A percentile compares a stretch with the other conserved stretches of the same genome.
Evolutionary conservation across 1,140 invertebrate genomes (phyloP).

Genomic region (Pogonomyrmex californicus): DNA sequence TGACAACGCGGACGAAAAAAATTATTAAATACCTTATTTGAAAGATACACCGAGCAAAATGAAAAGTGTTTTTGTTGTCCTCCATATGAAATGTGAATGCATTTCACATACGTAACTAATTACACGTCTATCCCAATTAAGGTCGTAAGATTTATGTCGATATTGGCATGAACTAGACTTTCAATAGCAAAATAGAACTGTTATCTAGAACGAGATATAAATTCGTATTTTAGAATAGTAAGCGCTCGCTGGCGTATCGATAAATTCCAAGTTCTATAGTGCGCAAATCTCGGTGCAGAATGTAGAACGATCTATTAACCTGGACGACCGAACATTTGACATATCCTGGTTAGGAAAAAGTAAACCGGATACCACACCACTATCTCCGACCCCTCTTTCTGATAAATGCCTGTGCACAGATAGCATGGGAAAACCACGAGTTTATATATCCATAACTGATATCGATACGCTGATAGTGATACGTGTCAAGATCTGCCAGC

Average conservation of each 20-base stretch:
- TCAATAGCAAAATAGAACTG: background rate
- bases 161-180: background rate
- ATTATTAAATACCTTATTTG: background rate
- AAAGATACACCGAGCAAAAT: background rate
- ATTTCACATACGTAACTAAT: background rate
- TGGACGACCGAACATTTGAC: slow-evolving; percentile 5
- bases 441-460: slow-evolving; percentile 53
- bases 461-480: slow-evolving; percentile 54
- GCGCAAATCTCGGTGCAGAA: background rate
- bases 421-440: slow-evolving; percentile 23
- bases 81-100: background rate
- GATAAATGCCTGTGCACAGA: slow-evolving; percentile 41
- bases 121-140: background rate
- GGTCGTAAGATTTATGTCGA: background rate
- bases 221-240: background rate
- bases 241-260: background rate
- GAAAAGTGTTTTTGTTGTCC: background rate
- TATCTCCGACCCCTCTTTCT: slow-evolving; percentile 24
- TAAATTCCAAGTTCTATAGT: background rate
- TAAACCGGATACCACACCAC: slow-evolving; percentile 15
- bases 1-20: no score
- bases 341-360: slow-evolving; percentile 25
- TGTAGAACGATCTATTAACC: slow-evolving; percentile 32
- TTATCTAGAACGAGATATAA: background rate
- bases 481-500: slow-evolving; percentile 56